Evolutionary conservation across 2,797 vertebrate species (phyloP), one percentile per base, ranked within the genome.

Genomic region (Alosa sapidissima): DNA sequence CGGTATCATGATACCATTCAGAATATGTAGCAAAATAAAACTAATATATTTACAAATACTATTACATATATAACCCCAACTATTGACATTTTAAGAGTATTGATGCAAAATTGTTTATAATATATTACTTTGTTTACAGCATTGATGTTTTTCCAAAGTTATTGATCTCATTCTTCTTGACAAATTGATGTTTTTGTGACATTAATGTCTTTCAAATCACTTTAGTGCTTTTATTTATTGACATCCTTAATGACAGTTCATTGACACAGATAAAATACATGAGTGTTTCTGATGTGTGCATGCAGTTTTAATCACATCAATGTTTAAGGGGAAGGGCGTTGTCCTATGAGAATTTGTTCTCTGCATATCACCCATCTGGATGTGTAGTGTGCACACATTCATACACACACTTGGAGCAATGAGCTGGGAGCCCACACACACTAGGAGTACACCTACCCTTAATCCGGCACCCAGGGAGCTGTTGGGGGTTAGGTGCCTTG

Each of bases 181-280:
- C 82, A 82, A 86, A 88, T 87, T 52, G 85, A 87, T 85, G 52
- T 88, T 87, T 85, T 88, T 49, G 81, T 86, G 60, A 84, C 28
- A 60, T 81, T 86, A 84, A 90, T 84, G 84, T 81, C 87, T 83
- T 85, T 86, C 21, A 87, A 91, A 89, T 86, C 84, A 87, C 84
- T 86, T 92, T 89, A 89, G 47, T 55, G 68, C 85, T 86, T 89
- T 41, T 85, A 82, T 60, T 33, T 86, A 88, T 86, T 89, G 88
- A 88, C 45, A 47, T 86, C 85, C 86, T 48, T 89, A 91, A 90
- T 84, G 75, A 83, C 45, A 21, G 45, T 84, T 88, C 81, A 88
- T 89, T 88, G 88, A 91, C 85, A 86, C 60, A 81, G 48, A 86
- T 81, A 81, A 85, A 72, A 81, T 68, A 62, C 85, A 88, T 86